Evolutionary conservation across 2,113 vertebrate species (phyloP).

Genomic region (Ia io): DNA sequence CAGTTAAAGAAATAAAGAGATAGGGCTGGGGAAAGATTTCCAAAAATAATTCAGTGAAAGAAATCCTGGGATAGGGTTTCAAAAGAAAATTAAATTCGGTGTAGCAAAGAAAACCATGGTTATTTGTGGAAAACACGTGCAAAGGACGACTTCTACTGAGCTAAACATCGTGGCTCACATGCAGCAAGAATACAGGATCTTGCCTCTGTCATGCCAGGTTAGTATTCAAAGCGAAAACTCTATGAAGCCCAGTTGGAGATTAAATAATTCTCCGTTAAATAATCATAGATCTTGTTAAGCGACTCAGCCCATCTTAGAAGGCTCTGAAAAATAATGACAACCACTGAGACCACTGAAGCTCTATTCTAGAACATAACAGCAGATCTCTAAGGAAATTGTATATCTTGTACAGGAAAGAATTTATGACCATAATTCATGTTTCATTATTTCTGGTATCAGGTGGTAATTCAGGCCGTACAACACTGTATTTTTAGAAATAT

Average conservation of each 20-base stretch:
- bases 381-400: conserved; percentile 40
- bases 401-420: conserved; percentile 24
- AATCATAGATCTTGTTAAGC: conserved; percentile 52
- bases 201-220: conserved; percentile 37
- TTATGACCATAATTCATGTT: conserved; percentile 24
- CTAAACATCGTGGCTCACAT: not conserved
- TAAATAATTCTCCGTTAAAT: conserved; percentile 63
- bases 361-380: conserved; percentile 39
- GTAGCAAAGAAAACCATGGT: conserved; percentile 35
- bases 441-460: conserved; percentile 13
- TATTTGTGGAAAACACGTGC: conserved; percentile 30
- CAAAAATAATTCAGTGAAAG: conserved; percentile 5
- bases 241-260: conserved; percentile 41
- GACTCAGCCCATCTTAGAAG: conserved; percentile 13
- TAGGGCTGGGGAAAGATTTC: not conserved
- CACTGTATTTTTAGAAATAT: conserved; percentile 1
- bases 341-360: conserved; percentile 30
- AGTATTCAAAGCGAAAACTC: conserved; percentile 50
- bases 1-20: not conserved
- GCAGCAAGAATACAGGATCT: not conserved
- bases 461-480: not conserved
- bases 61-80: not conserved
- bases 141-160: not conserved
- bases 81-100: conserved; percentile 44
- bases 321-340: conserved; percentile 56